phyloP scores from a whole-genome alignment of 2,888 invertebrate genomes.

The Aromia moschata region DNA sequence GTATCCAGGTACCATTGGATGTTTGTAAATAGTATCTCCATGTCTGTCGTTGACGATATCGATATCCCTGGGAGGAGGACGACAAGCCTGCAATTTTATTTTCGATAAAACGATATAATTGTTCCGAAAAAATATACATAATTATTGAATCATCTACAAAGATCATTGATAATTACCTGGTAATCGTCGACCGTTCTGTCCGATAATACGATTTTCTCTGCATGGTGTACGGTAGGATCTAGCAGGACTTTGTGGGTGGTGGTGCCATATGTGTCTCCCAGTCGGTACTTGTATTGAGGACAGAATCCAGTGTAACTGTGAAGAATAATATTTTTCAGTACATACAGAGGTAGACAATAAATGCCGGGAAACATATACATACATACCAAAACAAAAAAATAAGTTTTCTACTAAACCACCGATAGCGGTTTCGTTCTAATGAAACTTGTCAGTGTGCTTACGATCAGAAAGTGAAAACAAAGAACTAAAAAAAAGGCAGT shows the following conservation, averaged over 20 bases:
- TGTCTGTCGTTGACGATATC: constrained; percentile 72
- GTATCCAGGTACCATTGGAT: constrained; percentile 80
- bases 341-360: no score
- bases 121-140: no score
- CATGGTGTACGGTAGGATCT: constrained; percentile 78
- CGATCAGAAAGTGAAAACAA: no score
- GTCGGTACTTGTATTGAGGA: constrained; percentile 77
- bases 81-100: constrained; percentile 66
- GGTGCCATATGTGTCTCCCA: constrained; percentile 80
- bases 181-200: constrained; percentile 72
- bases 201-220: constrained; percentile 74
- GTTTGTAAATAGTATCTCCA: constrained; percentile 75
- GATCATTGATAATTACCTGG: constrained; percentile 63
- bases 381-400: no score
- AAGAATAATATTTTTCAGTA: no score
- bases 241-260: constrained; percentile 77
- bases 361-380: no score
- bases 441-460: no score
- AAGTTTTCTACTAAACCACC: no score
- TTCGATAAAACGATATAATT: no score
- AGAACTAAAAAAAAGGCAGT: no score
- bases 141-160: neutral
- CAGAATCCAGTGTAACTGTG: constrained; percentile 80
- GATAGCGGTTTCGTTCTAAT: no score
- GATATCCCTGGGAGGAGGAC: constrained; percentile 73